A percentile compares a stretch with the other conserved stretches of the same genome.
Evolutionary conservation across 2,888 invertebrate genomes (phyloP).

Genomic region (Loripinus fragilis): DNA sequence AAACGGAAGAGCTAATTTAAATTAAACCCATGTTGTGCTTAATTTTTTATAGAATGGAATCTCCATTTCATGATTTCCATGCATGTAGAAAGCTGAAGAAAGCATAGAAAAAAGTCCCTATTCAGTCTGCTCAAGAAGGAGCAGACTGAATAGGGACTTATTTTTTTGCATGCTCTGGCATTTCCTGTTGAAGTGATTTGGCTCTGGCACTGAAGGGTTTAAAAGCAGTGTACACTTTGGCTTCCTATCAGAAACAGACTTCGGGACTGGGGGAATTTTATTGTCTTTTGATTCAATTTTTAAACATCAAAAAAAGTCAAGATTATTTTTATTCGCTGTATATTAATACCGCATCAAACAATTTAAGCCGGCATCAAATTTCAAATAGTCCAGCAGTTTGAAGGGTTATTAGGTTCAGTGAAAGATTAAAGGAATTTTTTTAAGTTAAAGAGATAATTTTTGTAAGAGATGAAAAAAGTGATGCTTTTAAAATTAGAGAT

Average conservation of each 20-base stretch:
- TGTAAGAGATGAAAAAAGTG: background rate
- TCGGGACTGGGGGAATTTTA: conserved; percentile 11
- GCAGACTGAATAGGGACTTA: too few species aligned
- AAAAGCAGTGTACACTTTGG: too few species aligned
- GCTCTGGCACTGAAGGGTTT: too few species aligned
- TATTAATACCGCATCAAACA: background rate
- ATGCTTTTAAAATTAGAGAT: background rate
- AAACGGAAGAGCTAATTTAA: too few species aligned
- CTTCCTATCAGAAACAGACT: background rate
- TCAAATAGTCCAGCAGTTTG: background rate
- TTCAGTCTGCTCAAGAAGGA: too few species aligned
- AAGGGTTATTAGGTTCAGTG: background rate
- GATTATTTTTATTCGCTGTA: background rate
- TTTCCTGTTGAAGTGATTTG: too few species aligned
- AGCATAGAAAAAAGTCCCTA: too few species aligned
- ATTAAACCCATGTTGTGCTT: too few species aligned
- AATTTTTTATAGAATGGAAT: too few species aligned
- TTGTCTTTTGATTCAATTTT: conserved; percentile 34
- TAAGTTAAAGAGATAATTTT: background rate
- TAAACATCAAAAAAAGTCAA: background rate
- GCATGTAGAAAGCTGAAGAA: too few species aligned
- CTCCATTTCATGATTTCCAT: too few species aligned
- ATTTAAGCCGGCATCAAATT: conserved; percentile 5
- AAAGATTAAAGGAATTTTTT: background rate
- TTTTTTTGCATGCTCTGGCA: too few species aligned